Conservation (phyloP, 1,140 invertebrate species). For the Drosophila rufa region DNA sequence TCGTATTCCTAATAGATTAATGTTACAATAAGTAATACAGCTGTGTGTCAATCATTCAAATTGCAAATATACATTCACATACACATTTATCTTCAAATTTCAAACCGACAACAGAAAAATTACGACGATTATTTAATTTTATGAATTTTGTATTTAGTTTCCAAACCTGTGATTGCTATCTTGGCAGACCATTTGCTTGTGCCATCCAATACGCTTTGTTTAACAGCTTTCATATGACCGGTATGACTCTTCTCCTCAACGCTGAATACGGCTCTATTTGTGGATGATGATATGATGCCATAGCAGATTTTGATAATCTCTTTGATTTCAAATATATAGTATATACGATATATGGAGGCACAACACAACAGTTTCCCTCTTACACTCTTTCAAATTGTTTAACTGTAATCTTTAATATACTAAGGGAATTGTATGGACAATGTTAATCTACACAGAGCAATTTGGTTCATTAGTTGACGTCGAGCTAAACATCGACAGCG, state of each 20-base stretch:
- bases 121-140: slow-evolving; percentile 31
- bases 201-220: slow-evolving; percentile 99
- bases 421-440: neutral
- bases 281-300: slow-evolving; percentile 44
- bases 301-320: slow-evolving; percentile 24
- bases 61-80: slow-evolving; percentile 56
- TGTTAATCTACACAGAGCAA: neutral
- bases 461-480: neutral
- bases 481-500: neutral
- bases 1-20: slow-evolving; percentile 15
- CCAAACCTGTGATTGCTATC: slow-evolving; percentile 99
- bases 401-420: neutral
- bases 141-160: slow-evolving; percentile 64
- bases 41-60: slow-evolving; percentile 43
- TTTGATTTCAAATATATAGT: neutral
- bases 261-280: slow-evolving; percentile 95
- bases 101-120: slow-evolving; percentile 38
- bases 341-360: neutral
- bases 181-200: slow-evolving; percentile 99
- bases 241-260: slow-evolving; percentile 97
- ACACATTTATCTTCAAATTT: slow-evolving; percentile 38
- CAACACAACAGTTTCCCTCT: neutral
- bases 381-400: neutral
- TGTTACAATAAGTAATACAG: slow-evolving; percentile 34
- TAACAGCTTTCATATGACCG: slow-evolving; percentile 98